phyloP scores from a whole-genome alignment of 1,140 invertebrate genomes.

The Alviniconcha marisindica region DNA sequence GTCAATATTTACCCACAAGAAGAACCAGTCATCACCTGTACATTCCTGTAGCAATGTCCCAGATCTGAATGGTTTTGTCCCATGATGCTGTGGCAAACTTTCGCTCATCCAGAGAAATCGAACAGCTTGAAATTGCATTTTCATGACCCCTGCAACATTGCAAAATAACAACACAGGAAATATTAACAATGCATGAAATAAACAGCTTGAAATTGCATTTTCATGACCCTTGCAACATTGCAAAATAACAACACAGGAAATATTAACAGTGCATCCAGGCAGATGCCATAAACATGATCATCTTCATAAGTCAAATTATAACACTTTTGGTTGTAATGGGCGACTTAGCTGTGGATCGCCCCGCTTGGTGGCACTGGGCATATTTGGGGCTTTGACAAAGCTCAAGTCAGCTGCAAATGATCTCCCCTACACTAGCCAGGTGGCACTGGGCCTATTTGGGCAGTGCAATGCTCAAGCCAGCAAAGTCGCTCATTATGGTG shows the following conservation, averaged over 20 bases:
- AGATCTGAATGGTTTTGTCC: conserved; percentile 74
- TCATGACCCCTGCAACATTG: conserved; percentile 67
- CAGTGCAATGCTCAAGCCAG: no score
- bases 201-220: conserved; percentile 70
- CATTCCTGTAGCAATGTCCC: conserved; percentile 75
- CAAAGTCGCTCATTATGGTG: no score
- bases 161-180: conserved; percentile 18
- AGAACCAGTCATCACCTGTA: conserved; percentile 72
- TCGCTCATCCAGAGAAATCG: conserved; percentile 69
- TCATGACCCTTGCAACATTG: conserved; percentile 66
- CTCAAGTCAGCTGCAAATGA: no score
- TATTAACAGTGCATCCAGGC: neutral
- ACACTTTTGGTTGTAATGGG: no score
- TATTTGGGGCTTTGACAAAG: no score
- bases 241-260: conserved; percentile 18
- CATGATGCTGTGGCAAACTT: conserved; percentile 74
- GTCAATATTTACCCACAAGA: no score
- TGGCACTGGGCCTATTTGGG: no score
- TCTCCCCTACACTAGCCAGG: no score
- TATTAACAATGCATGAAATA: neutral
- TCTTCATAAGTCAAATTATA: no score
- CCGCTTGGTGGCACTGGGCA: no score
- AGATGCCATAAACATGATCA: no score
- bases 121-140: conserved; percentile 70
- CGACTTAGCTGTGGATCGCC: no score